Base-by-base conservation (phyloP, 2,888 invertebrate species). In the Cylloceria caligata region DNA sequence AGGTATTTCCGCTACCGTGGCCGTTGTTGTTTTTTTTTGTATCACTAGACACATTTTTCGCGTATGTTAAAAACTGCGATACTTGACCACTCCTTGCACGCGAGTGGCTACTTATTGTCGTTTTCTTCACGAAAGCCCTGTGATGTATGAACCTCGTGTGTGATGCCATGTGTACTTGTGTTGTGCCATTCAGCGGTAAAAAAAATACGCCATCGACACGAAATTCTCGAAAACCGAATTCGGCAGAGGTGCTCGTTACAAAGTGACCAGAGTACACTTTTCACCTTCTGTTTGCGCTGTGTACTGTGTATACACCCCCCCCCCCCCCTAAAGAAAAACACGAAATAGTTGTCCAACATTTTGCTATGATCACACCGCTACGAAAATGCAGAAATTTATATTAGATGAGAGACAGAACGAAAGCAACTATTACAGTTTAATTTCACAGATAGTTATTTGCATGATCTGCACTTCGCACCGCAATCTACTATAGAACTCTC, bases 51-150 rank as follows among this genome's bases (percentile, higher is more conserved):
- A n/a, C n/a, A n/a, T 30, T 30, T 30, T 30, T 30, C 30, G 30
- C 5, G n/a, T n/a, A n/a, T n/a, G n/a, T n/a, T n/a, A 47, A 16
- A 4, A 4, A 4, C 11, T 4, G 55, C 13, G n/a, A n/a, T 45
- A 60, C 60, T 60, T 34, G 36, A 60, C 60, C 60, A 60, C 60
- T 60, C 60, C 60, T 60, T 34, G 34, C 60, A 34, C 60, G 60
- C 60, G 60, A 57, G 7, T 49, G 19, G 21, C 21, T 49, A n/a
- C n/a, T 57, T 55, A 55, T 55, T 27, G 55, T 27, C 57, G 57
- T 34, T 57, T n/a, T 27, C 7, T 9, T 4, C 11, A 13, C 30
- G 60, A 60, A 30, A 19, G 60, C 60, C 60, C 60, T 60, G 60
- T 30, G 30, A 30, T 55, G 57, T 34, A 19, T 2, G 9, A 60